Conservation (phyloP, 2,888 invertebrate species). For the Drosophila anceps region DNA sequence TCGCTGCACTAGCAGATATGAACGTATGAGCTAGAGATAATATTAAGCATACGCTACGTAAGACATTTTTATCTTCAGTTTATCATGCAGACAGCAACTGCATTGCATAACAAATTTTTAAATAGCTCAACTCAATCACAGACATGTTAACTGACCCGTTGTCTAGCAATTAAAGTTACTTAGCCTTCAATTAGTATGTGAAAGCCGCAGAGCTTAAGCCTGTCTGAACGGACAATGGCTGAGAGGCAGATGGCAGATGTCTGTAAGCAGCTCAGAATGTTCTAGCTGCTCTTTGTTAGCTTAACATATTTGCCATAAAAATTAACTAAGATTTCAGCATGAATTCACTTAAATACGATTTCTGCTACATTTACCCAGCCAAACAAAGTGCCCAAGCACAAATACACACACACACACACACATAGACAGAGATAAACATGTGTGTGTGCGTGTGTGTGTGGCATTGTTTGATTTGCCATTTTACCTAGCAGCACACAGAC, state of each 20-base stretch:
- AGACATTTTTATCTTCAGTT: neutral
- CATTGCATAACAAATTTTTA: neutral
- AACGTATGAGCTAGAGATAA: neutral
- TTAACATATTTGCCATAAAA: constrained; percentile 73
- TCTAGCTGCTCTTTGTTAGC: constrained; percentile 23
- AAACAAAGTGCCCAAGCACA: constrained; percentile 49
- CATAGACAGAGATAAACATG: constrained; percentile 8
- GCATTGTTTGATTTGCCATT: constrained; percentile 77
- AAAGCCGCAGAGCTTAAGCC: constrained; percentile 40
- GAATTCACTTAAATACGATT: constrained; percentile 77
- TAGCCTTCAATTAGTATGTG: constrained; percentile 53
- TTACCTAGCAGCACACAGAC: constrained; percentile 52
- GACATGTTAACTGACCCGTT: constrained; percentile 29
- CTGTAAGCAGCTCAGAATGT: constrained; percentile 22
- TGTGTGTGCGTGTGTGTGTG: constrained; percentile 15
- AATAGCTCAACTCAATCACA: constrained; percentile 7
- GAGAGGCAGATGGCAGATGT: constrained; percentile 32
- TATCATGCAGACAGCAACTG: neutral
- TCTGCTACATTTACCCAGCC: constrained; percentile 65
- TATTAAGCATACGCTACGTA: constrained; percentile 13
- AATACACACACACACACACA: constrained; percentile 20
- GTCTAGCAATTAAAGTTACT: constrained; percentile 37
- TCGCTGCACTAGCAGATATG: neutral
- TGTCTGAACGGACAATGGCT: constrained; percentile 37
- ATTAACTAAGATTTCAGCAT: constrained; percentile 80